Base-by-base conservation (phyloP, 2,888 invertebrate species). In the Sinotaia quadrata region DNA sequence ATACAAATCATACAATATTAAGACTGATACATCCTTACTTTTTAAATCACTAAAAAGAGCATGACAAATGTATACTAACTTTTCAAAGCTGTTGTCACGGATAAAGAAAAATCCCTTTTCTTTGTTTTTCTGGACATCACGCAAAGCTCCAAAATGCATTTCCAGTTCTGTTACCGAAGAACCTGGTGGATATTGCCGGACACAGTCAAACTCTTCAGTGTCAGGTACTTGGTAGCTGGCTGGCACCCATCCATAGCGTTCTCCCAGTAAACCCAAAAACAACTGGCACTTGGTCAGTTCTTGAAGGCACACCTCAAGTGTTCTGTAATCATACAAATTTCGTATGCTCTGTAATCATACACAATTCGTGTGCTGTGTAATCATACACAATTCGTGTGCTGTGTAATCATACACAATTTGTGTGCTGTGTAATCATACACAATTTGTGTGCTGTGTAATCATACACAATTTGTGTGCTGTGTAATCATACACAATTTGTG, bases 141-240 rank as follows among this genome's bases (percentile, higher is more conserved):
- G 61, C 51, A 87, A 73, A 0, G 87, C 87, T 27, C 82, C 88
- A 34, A 78, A 75, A 58, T 85, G 76, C 77, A 89, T 88, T 78
- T 89, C 89, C 58, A 89, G 75, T 75, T 88, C 89, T 15, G 89
- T 89, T 37, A 89, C 80, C 0, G 89, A 89, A 29, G 85, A 82
- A 4, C 87, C 87, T 33, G 71, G 27, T n/a, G 84, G 80, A 69
- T 85, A 85, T 4, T 82, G 76, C 51, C 77, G 74, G 37, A 89
- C 74, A 88, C 89, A 89, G 58, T 86, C 83, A 75, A 85, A 86
- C 67, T 86, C 82, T 0, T 78, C 73, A 21, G 77, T 75, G 69
- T 85, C 84, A 24, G 86, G 85, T 3, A 87, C 77, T 8, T 76
- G 74, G 56, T 84, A 84, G 12, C 71, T 74, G 8, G 79, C 77